Evolutionary conservation across 2,888 invertebrate species (phyloP), one percentile per base, ranked within the genome.

Genomic region (Plebejus anna): DNA sequence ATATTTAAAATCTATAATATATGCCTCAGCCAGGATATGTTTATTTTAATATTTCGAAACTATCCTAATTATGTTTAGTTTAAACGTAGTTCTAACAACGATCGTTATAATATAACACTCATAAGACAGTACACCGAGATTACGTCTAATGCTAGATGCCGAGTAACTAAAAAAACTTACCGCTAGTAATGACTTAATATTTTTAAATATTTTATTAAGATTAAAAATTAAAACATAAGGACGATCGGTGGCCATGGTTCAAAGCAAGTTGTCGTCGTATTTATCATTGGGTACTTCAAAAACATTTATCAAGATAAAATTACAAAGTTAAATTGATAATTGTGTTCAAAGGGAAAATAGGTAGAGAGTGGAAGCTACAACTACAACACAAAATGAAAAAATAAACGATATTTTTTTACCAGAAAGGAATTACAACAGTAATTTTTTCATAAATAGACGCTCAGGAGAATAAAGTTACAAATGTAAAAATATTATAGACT

Each of bases 1-100:
- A 86, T 86, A 66, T 87, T 85, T 84, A 83, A 80, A 83, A 84
- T 81, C 83, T 87, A 87, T 88, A 71, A 88, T 91, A 93, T 93
- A 94, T 94, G 94, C 94, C 94, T 90, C 94, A 94, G 94, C 94
- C 94, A 94, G 90, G 85, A 85, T 94, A 55, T 94, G 93, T 94
- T 87, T 84, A 90, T 93, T 93, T 92, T 89, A 88, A 91, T 91
- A 81, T 83, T 87, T 86, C 59, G 71, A 85, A 81, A 81, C 82
- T 84, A 87, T 84, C 83, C 83, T 86, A 84, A 82, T 86, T 86
- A 83, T 83, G 87, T 86, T 88, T 85, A 86, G 87, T 87, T 88
- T 87, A 90, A 87, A 90, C 85, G 88, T 84, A 84, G 32, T 32
- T 16, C 87, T 87, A 82, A 87, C 84, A 87, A 76, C 76, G 42